Percentiles rank a stretch among this genome's conserved stretches.
Conservation (phyloP, 2,888 invertebrate genomes). For the Rhorus exstirpatorius region DNA sequence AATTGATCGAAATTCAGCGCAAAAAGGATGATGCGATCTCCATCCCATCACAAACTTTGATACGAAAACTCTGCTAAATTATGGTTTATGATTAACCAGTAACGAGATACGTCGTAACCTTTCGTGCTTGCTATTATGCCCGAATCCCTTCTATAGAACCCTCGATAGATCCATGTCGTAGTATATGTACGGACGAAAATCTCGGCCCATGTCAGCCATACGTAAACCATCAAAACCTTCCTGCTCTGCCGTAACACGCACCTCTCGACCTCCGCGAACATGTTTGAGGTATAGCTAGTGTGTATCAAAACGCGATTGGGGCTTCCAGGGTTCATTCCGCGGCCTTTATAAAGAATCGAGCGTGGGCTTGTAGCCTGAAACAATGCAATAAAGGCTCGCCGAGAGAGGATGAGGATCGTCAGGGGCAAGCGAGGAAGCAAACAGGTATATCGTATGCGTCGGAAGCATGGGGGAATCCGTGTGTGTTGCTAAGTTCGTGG, state of each 20-base stretch:
- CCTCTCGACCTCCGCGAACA: conserved; percentile 31
- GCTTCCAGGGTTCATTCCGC: background rate
- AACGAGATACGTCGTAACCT: conserved; percentile 32
- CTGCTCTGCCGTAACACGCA: conserved; percentile 12
- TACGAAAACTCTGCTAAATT: conserved; percentile 12
- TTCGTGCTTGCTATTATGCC: conserved; percentile 39
- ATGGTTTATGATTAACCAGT: conserved; percentile 10
- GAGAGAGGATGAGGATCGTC: conserved; percentile 35
- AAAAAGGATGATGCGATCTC: background rate
- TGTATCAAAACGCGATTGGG: conserved; percentile 50
- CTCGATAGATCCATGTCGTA: background rate
- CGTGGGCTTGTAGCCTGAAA: conserved; percentile 54
- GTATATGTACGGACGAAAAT: conserved; percentile 43
- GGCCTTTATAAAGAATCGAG: conserved; percentile 54
- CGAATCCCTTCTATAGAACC: conserved; percentile 31
- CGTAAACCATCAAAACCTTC: conserved; percentile 17
- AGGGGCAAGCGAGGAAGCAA: conserved; percentile 18
- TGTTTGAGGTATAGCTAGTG: conserved; percentile 18
- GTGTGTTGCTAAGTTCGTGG: conserved; percentile 67
- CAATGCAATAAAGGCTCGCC: conserved; percentile 43
- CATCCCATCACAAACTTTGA: background rate
- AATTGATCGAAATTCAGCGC: background rate
- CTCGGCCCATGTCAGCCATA: conserved; percentile 48
- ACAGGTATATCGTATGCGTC: conserved; percentile 53
- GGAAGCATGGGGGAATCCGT: conserved; percentile 25